Conservation (phyloP, 2,113 vertebrate species). For the Herpetotheres cachinnans region DNA sequence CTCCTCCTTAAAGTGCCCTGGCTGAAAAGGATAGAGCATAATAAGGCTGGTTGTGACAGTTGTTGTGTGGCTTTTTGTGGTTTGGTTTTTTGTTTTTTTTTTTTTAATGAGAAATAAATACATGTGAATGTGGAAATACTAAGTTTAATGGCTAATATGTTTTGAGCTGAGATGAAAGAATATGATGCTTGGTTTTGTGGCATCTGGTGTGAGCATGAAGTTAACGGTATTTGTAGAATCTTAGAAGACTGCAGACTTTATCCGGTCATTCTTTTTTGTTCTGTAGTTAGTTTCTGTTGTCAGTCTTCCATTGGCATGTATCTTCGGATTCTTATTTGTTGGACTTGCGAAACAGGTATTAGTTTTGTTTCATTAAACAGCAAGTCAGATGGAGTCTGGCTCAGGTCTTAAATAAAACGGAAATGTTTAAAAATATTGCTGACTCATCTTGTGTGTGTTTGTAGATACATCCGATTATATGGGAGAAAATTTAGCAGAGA, state of each 20-base stretch:
- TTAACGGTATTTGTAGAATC: neutral
- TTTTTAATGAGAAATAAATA: neutral
- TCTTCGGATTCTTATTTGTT: neutral
- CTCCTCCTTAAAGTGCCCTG: neutral
- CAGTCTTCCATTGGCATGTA: neutral
- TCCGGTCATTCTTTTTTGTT: neutral
- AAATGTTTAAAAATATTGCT: neutral
- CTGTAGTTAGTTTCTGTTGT: neutral
- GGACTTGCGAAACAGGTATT: neutral
- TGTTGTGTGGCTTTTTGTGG: neutral
- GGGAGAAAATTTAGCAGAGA: conserved; percentile 98
- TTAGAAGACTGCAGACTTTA: neutral
- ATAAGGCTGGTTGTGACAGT: neutral
- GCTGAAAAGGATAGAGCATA: neutral
- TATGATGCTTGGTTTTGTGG: neutral
- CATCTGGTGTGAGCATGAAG: neutral
- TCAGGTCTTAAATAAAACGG: neutral
- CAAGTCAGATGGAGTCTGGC: neutral
- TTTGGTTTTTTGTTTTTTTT: neutral
- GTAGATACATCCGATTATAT: conserved; percentile 92
- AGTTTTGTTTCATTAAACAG: neutral
- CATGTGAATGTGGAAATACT: neutral
- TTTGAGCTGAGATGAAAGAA: neutral
- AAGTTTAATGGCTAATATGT: neutral
- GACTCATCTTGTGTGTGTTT: neutral